A percentile compares a stretch with the other conserved stretches of the same genome.
Evolutionary conservation across 2,888 invertebrate genomes (phyloP).

Genomic region (Macrophya alboannulata): DNA sequence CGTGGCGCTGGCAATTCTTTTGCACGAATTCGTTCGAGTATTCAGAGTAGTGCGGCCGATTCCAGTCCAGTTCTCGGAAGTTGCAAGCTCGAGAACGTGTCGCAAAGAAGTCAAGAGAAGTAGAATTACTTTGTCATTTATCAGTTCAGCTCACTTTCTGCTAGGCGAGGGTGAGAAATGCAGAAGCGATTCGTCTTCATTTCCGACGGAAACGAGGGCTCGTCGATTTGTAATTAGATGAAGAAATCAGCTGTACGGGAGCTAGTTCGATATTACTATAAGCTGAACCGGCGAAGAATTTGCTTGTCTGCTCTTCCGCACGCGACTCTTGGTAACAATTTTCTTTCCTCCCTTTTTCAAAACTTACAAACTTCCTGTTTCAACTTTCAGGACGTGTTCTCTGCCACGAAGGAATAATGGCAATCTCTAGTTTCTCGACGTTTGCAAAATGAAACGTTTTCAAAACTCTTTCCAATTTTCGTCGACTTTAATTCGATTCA

Average conservation of each 20-base stretch:
- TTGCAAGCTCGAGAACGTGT: conserved; percentile 32
- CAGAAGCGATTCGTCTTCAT: conserved; percentile 56
- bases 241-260: conserved; percentile 34
- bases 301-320: not conserved
- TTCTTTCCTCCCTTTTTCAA: conserved; percentile 60
- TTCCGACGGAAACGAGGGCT: conserved; percentile 52
- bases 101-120: conserved; percentile 36
- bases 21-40: conserved; percentile 37
- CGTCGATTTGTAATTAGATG: conserved; percentile 57
- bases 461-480: conserved; percentile 8
- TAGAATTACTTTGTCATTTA: conserved; percentile 57
- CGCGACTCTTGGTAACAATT: conserved; percentile 55
- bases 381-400: conserved; percentile 19
- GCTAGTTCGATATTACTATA: conserved; percentile 6
- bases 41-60: conserved; percentile 30
- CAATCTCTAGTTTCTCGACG: conserved; percentile 24
- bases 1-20: conserved; percentile 48
- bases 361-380: conserved; percentile 23
- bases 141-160: conserved; percentile 40
- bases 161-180: conserved; percentile 42
- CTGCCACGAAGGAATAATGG: conserved; percentile 36
- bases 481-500: conserved; percentile 20
- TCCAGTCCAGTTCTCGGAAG: conserved; percentile 33
- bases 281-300: conserved; percentile 27
- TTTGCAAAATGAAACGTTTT: conserved; percentile 29